Base-by-base conservation (phyloP, 2,888 invertebrate genomes). In the Adelphocoris suturalis region DNA sequence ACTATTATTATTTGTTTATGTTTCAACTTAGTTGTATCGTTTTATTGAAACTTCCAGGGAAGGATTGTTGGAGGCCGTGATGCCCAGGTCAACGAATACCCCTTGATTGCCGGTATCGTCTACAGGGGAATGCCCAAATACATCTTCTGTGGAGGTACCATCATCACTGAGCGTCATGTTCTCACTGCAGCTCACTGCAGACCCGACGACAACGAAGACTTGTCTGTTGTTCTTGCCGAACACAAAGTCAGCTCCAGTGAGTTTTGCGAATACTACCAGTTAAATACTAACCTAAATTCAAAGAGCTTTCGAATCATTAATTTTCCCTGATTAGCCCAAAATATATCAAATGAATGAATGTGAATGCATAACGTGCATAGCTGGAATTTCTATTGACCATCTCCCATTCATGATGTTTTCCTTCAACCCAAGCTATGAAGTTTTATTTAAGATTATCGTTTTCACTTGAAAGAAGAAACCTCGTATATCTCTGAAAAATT, bases 161-260 rank as follows among this genome's bases (percentile, higher is more conserved):
- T 95, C 90, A 94, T 95, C 90, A 93, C 94, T 0, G 82, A 89
- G 0, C 91, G 91, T 0, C 93, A 94, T 92, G 93, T 94, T 0
- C 0, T 95, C 89, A 94, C 95, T 0, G 95, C 95, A 0, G 95
- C 94, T 0, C 95, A 95, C 92, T 95, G 95, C 91, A 91, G 95
- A 3, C 9, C 90, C 0, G 91, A 92, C 47, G 92, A 92, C 80
- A 80, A 92, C 0, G 55, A 13, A 0, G 89, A 92, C 11, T 89
- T 93, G 0, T 94, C 92, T 0, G 92, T 94, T 0, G 91, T 94
- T 27, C 94, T 94, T 0, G 95, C 95, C 0, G 95, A 95, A 90
- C 95, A 95, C 91, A 93, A 95, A 92, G 92, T 94, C 11, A 92
- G 92, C 52, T 55, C 78, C 3, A 80, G 88, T 88, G 55, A 48